phyloP scores from a whole-genome alignment of 2,797 vertebrate genomes.

The Podargus strigoides region DNA sequence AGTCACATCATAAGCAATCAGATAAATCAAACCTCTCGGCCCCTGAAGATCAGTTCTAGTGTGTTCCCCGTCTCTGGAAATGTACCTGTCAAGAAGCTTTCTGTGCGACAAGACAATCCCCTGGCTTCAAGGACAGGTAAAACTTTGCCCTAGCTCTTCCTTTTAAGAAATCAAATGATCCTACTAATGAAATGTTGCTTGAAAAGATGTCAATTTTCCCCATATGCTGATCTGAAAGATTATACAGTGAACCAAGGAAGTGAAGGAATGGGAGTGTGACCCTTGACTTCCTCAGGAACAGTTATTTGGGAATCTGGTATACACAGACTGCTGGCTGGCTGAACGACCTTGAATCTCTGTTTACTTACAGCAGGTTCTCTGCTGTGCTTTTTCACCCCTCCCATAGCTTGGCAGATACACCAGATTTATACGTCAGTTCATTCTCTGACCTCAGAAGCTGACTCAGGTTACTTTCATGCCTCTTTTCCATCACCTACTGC shows the following conservation, averaged over 20 bases:
- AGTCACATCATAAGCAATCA: constrained; percentile 71
- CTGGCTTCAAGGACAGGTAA: constrained; percentile 58
- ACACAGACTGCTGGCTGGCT: background rate
- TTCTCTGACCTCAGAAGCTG: background rate
- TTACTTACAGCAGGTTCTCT: background rate
- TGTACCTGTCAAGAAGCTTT: background rate
- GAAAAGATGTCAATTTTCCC: background rate
- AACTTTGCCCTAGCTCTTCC: background rate
- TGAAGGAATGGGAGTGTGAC: background rate
- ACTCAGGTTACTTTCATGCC: background rate
- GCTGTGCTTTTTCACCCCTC: background rate
- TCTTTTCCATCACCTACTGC: background rate
- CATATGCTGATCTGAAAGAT: background rate
- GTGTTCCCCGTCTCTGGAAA: constrained; percentile 43
- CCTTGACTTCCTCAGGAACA: background rate
- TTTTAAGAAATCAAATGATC: background rate
- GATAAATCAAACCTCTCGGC: constrained; percentile 69
- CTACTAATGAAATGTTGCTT: background rate
- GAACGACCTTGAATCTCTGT: background rate
- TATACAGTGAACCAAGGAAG: background rate
- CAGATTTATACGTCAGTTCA: background rate
- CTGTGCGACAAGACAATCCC: background rate
- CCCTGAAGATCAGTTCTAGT: constrained; percentile 65
- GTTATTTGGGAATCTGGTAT: background rate
- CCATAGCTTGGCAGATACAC: background rate